Percentiles rank a stretch among this genome's conserved stretches.
Evolutionary conservation across 2,113 vertebrate genomes (phyloP).

Genomic region (Gnathonemus longibarbis): DNA sequence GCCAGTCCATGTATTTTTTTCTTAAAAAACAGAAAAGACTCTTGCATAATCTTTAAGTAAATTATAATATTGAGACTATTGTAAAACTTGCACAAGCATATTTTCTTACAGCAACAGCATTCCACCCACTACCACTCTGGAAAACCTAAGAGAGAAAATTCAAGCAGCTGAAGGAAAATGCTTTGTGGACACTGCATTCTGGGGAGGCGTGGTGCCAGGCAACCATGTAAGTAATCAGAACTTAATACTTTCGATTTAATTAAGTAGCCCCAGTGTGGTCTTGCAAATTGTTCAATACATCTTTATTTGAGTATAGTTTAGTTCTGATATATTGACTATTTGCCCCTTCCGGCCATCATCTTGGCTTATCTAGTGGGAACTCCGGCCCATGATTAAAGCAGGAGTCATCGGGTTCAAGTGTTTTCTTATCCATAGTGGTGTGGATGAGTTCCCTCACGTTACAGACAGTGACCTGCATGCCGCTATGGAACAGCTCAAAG

Average conservation of each 20-base stretch:
- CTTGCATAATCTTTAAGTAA: background rate
- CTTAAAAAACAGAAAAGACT: background rate
- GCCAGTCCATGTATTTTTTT: background rate
- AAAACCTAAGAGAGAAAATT: constrained; percentile 57
- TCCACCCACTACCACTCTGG: constrained; percentile 66
- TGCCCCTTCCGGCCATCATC: background rate
- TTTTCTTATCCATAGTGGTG: constrained; percentile 72
- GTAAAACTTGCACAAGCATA: background rate
- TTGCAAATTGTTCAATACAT: background rate
- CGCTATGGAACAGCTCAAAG: constrained; percentile 65
- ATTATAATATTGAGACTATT: background rate
- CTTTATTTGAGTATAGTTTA: background rate
- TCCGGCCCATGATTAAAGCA: constrained; percentile 63
- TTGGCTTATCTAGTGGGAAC: constrained; percentile 50
- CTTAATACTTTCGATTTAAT: background rate
- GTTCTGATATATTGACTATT: background rate
- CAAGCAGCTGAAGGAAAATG: constrained; percentile 57
- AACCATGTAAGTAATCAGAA: constrained; percentile 56
- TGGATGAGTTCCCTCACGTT: constrained; percentile 71
- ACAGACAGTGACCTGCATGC: constrained; percentile 55
- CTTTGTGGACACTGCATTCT: constrained; percentile 72
- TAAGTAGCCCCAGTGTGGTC: background rate
- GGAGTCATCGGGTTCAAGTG: constrained; percentile 74
- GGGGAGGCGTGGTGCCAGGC: constrained; percentile 70
- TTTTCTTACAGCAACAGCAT: constrained; percentile 57